These are phyloP conservation scores for Piezodorus guildinii DNA, from an alignment of 1,140 invertebrate genomes.

Conservation along the genomic window DNA sequence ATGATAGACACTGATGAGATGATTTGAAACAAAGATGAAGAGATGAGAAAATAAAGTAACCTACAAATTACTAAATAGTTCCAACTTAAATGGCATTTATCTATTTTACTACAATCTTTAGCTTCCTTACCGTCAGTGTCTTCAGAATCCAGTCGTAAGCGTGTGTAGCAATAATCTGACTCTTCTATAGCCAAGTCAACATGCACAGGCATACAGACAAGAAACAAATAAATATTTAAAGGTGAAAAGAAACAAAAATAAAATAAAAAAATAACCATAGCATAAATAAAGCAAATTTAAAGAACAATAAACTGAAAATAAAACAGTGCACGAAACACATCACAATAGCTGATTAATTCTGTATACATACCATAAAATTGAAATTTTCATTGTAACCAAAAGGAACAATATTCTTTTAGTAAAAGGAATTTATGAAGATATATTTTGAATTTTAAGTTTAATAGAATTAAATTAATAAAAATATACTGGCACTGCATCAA, in stretches of 20 bases:
- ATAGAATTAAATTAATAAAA: no score
- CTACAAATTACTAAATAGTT: no score
- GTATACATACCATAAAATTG: no score
- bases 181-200: slow-evolving; percentile 28
- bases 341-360: no score
- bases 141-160: slow-evolving; percentile 27
- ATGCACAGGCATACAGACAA: slow-evolving; percentile 26
- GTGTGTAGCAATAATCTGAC: slow-evolving; percentile 29
- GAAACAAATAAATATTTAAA: slow-evolving; percentile 8
- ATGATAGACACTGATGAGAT: no score
- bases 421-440: no score
- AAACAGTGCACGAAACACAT: slow-evolving; percentile 1
- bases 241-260: background rate
- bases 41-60: no score
- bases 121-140: slow-evolving; percentile 29
- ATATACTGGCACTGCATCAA: no score
- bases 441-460: no score
- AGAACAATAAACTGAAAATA: background rate
- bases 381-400: no score
- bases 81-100: background rate
- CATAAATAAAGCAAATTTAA: background rate
- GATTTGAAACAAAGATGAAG: no score
- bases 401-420: no score
- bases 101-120: slow-evolving; percentile 1
- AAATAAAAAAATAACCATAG: slow-evolving; percentile 4